Percentiles rank a stretch among this genome's conserved stretches.
phyloP scores from a whole-genome alignment of 2,797 vertebrate species.

The Cebuella pygmaea region DNA sequence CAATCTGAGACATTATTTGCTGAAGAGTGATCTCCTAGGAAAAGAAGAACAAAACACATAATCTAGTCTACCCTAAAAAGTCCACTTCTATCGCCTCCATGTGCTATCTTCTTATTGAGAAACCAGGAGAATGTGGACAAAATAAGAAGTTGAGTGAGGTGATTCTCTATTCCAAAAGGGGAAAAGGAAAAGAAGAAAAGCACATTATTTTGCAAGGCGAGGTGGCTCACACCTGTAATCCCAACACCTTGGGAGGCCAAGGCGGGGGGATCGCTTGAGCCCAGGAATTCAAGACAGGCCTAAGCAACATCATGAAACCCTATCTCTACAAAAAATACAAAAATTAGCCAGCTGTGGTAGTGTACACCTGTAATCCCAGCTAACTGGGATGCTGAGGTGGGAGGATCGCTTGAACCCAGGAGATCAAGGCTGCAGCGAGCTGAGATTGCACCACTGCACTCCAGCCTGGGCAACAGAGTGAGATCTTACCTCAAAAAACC shows the following conservation, averaged over 20 bases:
- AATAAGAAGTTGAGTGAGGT: background rate
- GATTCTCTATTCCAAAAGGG: background rate
- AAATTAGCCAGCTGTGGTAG: background rate
- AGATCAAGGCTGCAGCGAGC: background rate
- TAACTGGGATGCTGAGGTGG: background rate
- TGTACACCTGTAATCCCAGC: background rate
- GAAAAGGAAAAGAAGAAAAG: background rate
- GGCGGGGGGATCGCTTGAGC: background rate
- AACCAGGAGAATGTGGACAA: accelerated
- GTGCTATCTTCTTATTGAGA: background rate
- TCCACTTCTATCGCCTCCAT: background rate
- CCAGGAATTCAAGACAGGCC: background rate
- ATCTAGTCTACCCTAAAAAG: background rate
- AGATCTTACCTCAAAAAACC: background rate
- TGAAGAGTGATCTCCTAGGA: constrained; percentile 96
- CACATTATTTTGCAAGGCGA: background rate
- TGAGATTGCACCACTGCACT: background rate
- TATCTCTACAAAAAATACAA: background rate
- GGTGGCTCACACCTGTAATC: background rate
- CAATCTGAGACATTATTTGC: constrained; percentile 96
- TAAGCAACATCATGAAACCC: background rate
- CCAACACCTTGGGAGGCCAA: background rate
- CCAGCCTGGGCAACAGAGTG: background rate
- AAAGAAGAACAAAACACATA: constrained; percentile 62
- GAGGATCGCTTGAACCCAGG: background rate